These are phyloP conservation scores for Takifugu rubripes DNA, from an alignment of 2,797 vertebrate species.

Conservation along the genomic window DNA sequence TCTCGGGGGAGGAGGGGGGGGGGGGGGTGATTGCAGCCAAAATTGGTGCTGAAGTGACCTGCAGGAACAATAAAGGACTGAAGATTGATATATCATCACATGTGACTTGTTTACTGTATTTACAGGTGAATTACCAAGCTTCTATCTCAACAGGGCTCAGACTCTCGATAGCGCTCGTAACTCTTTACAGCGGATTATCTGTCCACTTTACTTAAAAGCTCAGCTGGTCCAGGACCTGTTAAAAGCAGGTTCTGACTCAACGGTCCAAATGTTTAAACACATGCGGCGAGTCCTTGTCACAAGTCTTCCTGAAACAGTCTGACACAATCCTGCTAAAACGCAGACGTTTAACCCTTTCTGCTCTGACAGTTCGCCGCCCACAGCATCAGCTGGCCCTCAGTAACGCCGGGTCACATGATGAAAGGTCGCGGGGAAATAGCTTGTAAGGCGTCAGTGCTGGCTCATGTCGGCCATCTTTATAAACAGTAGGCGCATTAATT, in stretches of 20 bases:
- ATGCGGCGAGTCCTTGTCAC: background rate
- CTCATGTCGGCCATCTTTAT: too few species aligned
- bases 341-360: background rate
- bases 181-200: background rate
- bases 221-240: conserved; percentile 6
- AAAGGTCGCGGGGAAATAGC: too few species aligned
- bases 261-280: background rate
- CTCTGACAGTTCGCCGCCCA: too few species aligned
- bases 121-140: background rate
- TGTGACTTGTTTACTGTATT: too few species aligned
- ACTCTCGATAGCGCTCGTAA: background rate
- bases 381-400: too few species aligned
- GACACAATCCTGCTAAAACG: background rate
- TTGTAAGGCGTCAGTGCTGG: too few species aligned
- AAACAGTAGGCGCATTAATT: too few species aligned
- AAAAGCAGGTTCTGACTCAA: background rate
- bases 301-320: background rate
- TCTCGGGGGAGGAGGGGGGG: background rate
- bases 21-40: background rate
- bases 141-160: background rate
- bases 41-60: too few species aligned
- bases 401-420: too few species aligned
- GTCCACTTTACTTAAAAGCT: conserved; percentile 4
- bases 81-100: too few species aligned
- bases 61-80: too few species aligned